A percentile compares a stretch with the other conserved stretches of the same genome.
phyloP scores from a whole-genome alignment of 2,888 invertebrate genomes.

The Cheilosia scutellata region DNA sequence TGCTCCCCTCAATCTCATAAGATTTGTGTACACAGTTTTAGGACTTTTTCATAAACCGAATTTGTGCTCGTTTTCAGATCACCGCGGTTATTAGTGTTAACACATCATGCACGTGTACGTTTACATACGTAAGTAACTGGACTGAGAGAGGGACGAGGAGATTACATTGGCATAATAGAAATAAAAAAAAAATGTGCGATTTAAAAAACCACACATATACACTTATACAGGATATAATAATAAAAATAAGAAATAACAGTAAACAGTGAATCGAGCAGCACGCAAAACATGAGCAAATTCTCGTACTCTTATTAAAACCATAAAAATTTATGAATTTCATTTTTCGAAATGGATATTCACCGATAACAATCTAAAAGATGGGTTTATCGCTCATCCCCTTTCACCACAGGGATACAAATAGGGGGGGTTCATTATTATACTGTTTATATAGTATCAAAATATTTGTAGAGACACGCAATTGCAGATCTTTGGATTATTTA shows the following conservation, averaged over 20 bases:
- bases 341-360: slow-evolving; percentile 49
- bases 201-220: slow-evolving; percentile 6
- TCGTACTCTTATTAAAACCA: slow-evolving; percentile 10
- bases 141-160: background rate
- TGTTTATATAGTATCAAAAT: background rate
- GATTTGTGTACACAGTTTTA: slow-evolving; percentile 8
- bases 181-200: slow-evolving; percentile 46
- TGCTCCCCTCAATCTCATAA: background rate
- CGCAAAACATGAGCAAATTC: slow-evolving; percentile 17
- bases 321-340: slow-evolving; percentile 60
- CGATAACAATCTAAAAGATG: slow-evolving; percentile 7
- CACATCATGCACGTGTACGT: slow-evolving; percentile 17
- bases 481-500: slow-evolving; percentile 7
- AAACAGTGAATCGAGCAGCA: slow-evolving; percentile 11
- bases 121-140: background rate
- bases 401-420: background rate
- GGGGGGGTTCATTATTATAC: slow-evolving; percentile 16
- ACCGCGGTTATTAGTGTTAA: slow-evolving; percentile 8
- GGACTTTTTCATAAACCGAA: slow-evolving; percentile 14
- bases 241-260: slow-evolving; percentile 45
- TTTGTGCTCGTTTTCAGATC: background rate
- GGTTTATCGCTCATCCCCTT: background rate
- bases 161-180: slow-evolving; percentile 45
- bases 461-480: slow-evolving; percentile 19
- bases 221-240: slow-evolving; percentile 29